phyloP scores from a whole-genome alignment of 2,113 vertebrate species.

The Pogonocichla stellata region DNA sequence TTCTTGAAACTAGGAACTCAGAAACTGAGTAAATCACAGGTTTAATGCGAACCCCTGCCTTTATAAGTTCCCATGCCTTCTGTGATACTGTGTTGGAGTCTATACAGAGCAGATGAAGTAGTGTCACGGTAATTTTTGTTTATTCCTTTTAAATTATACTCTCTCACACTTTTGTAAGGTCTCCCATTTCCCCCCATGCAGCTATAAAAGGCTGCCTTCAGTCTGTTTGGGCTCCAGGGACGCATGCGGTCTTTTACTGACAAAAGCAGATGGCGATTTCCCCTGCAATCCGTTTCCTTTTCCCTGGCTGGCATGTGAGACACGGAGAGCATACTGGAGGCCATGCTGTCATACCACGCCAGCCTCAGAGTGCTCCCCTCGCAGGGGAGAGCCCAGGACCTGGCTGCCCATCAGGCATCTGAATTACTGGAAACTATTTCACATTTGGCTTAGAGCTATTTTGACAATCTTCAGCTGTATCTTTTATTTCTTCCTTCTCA shows the following conservation, averaged over 20 bases:
- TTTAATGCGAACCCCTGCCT: conserved; percentile 36
- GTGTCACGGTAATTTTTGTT: conserved; percentile 16
- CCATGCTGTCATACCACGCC: neutral
- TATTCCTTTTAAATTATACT: conserved; percentile 33
- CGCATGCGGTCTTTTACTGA: conserved; percentile 44
- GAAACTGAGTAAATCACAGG: conserved; percentile 33
- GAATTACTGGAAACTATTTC: conserved; percentile 40
- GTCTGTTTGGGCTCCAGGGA: conserved; percentile 41
- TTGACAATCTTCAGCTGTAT: conserved; percentile 52
- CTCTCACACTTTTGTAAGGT: conserved; percentile 17
- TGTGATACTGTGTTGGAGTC: neutral
- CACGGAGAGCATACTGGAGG: neutral
- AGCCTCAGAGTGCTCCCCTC: neutral
- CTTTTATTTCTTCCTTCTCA: conserved; percentile 53
- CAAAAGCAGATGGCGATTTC: conserved; percentile 67
- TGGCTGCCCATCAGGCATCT: neutral
- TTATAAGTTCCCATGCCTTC: conserved; percentile 1
- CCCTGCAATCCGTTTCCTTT: conserved; percentile 20
- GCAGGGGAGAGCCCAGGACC: neutral
- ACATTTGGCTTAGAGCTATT: conserved; percentile 39
- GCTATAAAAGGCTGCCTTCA: conserved; percentile 51
- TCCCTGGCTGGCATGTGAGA: conserved; percentile 33
- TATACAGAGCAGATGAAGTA: neutral
- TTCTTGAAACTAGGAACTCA: neutral
- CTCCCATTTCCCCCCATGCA: neutral